phyloP scores from a whole-genome alignment of 2,113 vertebrate species.

The Hystrix brachyura region DNA sequence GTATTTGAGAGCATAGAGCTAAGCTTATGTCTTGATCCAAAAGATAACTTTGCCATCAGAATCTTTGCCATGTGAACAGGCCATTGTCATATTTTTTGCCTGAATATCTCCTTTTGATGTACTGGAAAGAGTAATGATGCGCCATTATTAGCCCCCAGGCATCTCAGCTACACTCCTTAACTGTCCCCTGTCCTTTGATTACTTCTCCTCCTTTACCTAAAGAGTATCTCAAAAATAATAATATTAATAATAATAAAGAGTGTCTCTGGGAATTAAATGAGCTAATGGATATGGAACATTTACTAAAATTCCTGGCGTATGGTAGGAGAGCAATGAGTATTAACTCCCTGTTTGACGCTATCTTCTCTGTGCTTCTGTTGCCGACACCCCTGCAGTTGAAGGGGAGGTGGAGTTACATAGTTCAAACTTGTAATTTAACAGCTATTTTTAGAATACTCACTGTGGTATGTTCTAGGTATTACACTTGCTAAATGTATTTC shows the following conservation, averaged over 20 bases:
- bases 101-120: background rate
- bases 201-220: background rate
- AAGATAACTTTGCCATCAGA: background rate
- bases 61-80: background rate
- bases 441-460: background rate
- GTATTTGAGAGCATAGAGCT: background rate
- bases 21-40: background rate
- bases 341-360: background rate
- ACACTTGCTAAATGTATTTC: background rate
- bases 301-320: slow-evolving; percentile 44
- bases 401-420: background rate
- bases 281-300: background rate
- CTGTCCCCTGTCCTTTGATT: slow-evolving; percentile 11
- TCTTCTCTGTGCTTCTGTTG: background rate
- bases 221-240: background rate
- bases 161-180: background rate
- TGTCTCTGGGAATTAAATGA: slow-evolving; percentile 30
- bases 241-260: background rate
- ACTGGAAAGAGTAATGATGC: background rate
- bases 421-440: background rate
- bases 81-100: background rate
- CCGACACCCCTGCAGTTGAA: background rate
- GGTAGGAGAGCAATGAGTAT: background rate
- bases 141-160: background rate
- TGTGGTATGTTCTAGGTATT: background rate